Conservation (phyloP, 1,140 invertebrate genomes). For the Lepidotrigona ventralis region DNA sequence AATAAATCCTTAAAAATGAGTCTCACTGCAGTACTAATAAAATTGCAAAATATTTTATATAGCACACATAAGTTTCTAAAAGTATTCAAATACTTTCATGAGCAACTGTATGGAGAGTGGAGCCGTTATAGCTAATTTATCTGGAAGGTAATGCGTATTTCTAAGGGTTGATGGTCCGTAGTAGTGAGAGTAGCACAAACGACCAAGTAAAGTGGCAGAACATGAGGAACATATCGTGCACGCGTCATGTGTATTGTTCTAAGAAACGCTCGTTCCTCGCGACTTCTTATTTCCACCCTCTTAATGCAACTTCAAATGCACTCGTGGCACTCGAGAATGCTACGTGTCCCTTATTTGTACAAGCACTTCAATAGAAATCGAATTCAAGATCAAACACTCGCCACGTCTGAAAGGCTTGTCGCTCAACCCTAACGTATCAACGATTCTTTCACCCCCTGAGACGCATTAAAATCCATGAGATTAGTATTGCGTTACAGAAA, state of each 20-base stretch:
- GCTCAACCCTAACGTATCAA: neutral
- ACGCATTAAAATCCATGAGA: neutral
- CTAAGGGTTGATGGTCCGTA: too few relatives aligned
- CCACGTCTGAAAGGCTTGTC: neutral
- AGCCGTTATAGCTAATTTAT: too few relatives aligned
- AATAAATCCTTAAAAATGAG: too few relatives aligned
- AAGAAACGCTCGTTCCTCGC: neutral
- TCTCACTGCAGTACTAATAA: too few relatives aligned
- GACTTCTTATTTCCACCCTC: neutral
- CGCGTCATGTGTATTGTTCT: neutral
- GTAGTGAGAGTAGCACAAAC: too few relatives aligned
- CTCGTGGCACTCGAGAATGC: neutral
- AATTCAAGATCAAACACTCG: neutral
- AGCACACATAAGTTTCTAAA: too few relatives aligned
- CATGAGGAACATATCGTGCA: neutral
- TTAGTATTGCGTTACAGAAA: neutral
- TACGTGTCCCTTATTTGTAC: neutral
- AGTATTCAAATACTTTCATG: too few relatives aligned
- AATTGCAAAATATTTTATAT: too few relatives aligned
- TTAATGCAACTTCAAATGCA: neutral
- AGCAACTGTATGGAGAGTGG: too few relatives aligned
- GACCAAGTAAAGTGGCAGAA: neutral
- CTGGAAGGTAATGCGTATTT: too few relatives aligned
- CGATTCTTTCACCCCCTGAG: neutral
- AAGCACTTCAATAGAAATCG: neutral